Evolutionary conservation across 2,888 invertebrate species (phyloP).

Genomic region (Netelia fuscicornis): DNA sequence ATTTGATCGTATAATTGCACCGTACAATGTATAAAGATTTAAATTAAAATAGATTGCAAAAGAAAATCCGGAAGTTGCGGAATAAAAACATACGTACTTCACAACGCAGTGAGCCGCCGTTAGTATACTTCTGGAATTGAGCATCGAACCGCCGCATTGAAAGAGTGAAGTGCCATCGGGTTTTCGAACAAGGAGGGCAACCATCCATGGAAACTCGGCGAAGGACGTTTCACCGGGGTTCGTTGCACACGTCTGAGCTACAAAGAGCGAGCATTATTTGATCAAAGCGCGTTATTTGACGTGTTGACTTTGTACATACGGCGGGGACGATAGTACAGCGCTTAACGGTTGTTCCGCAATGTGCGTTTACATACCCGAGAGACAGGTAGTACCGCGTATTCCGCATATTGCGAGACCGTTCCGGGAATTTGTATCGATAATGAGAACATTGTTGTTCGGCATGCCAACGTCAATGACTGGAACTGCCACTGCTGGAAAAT

Average conservation of each 20-base stretch:
- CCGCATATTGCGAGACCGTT: constrained; percentile 73
- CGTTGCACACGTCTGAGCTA: constrained; percentile 81
- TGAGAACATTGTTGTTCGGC: constrained; percentile 38
- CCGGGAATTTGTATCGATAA: constrained; percentile 53
- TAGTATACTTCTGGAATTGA: constrained; percentile 90
- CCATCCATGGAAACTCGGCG: constrained; percentile 95
- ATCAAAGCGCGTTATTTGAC: constrained; percentile 27
- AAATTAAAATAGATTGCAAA: constrained; percentile 1
- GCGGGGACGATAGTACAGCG: neutral
- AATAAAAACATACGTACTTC: constrained; percentile 72
- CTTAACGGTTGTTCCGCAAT: constrained; percentile 85
- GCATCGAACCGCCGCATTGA: constrained; percentile 92
- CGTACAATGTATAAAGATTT: neutral
- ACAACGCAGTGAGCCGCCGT: constrained; percentile 93
- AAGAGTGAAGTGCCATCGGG: constrained; percentile 86
- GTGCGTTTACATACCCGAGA: constrained; percentile 68
- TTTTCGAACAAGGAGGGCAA: constrained; percentile 88
- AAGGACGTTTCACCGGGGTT: constrained; percentile 89
- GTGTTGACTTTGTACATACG: neutral
- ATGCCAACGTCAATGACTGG: constrained; percentile 2
- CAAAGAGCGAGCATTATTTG: constrained; percentile 1
- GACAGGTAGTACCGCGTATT: constrained; percentile 71
- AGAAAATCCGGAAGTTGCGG: neutral
- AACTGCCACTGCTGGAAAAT: neutral
- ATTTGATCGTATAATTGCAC: neutral